Evolutionary conservation across 2,797 vertebrate species (phyloP).

Genomic region (Discoglossus pictus): DNA sequence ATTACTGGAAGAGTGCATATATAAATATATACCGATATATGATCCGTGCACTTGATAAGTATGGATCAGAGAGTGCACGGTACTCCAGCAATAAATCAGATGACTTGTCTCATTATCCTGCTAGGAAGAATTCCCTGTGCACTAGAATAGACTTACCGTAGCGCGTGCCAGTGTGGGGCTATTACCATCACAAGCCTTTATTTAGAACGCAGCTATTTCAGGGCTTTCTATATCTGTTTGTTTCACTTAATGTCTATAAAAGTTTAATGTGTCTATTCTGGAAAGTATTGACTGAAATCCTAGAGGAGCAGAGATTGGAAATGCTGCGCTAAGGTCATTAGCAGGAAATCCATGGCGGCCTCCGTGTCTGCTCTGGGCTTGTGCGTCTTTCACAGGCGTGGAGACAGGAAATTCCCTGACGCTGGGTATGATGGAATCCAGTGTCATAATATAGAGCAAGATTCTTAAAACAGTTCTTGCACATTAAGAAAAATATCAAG

Average conservation of each 20-base stretch:
- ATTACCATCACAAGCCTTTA: slow-evolving; percentile 10
- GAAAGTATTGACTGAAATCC: slow-evolving; percentile 36
- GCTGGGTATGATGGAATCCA: too few species aligned
- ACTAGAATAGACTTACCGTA: slow-evolving; percentile 24
- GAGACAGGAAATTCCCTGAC: too few species aligned
- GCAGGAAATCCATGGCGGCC: not conserved
- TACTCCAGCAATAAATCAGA: slow-evolving; percentile 7
- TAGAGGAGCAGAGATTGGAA: slow-evolving; percentile 12
- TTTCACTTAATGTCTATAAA: slow-evolving; percentile 44
- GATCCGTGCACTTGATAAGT: slow-evolving; percentile 11
- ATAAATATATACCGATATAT: slow-evolving; percentile 19
- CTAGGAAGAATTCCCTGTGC: slow-evolving; percentile 37
- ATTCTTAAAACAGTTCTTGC: too few species aligned
- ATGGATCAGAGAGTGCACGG: slow-evolving; percentile 12
- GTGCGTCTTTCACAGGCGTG: too few species aligned
- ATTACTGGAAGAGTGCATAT: slow-evolving; percentile 43
- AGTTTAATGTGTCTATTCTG: slow-evolving; percentile 40
- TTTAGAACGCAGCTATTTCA: slow-evolving; percentile 39
- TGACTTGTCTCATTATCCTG: slow-evolving; percentile 7
- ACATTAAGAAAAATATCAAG: too few species aligned
- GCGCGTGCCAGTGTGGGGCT: slow-evolving; percentile 14
- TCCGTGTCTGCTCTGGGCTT: too few species aligned
- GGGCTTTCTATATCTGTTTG: slow-evolving; percentile 25
- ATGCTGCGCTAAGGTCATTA: slow-evolving; percentile 24
- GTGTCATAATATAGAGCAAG: too few species aligned